phyloP scores from a whole-genome alignment of 2,888 invertebrate genomes.

The Leptura quadrifasciata region DNA sequence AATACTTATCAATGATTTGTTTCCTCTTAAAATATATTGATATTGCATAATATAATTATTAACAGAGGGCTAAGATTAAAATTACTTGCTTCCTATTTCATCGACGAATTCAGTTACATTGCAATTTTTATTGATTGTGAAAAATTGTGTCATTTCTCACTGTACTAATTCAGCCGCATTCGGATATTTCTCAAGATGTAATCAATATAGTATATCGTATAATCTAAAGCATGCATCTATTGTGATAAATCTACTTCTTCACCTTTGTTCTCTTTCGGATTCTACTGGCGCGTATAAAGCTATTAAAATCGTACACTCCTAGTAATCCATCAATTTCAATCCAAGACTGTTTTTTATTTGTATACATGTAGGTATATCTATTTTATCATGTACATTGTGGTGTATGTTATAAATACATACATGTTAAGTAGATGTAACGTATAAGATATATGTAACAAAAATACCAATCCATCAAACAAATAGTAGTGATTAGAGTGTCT shows the following conservation, averaged over 20 bases:
- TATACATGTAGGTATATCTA: not conserved
- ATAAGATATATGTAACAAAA: not conserved
- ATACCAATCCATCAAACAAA: not conserved
- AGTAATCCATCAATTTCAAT: not conserved
- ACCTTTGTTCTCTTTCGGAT: constrained; percentile 25
- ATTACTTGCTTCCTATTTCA: not conserved
- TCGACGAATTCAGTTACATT: not conserved
- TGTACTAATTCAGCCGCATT: not conserved
- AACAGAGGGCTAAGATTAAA: no score
- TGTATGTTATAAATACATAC: not conserved
- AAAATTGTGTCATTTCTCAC: constrained; percentile 12
- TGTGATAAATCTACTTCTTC: constrained; percentile 20
- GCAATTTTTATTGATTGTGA: not conserved
- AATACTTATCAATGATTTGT: no score
- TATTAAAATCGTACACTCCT: not conserved
- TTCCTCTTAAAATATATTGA: no score
- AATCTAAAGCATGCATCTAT: constrained; percentile 17
- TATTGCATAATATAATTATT: no score
- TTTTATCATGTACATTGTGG: not conserved
- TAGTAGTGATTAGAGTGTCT: not conserved
- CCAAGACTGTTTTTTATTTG: not conserved
- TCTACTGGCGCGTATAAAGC: not conserved
- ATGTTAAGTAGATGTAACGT: not conserved
- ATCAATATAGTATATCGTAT: not conserved
- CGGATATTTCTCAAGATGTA: constrained; percentile 4